Conservation (phyloP, 2,113 vertebrate species). For the Ceyx margarethae region DNA sequence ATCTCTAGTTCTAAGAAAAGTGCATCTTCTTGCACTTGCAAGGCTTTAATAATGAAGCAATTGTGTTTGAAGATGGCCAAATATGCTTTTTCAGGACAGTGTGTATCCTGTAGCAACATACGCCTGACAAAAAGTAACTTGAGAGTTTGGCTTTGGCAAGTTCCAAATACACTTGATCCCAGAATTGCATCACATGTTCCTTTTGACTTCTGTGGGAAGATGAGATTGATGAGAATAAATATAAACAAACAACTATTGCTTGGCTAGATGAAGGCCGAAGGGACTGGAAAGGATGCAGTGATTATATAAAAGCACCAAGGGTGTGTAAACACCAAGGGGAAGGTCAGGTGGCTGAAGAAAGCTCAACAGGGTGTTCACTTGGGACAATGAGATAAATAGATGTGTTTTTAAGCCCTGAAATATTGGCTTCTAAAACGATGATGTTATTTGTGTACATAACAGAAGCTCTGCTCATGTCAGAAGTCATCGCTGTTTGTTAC, state of each 20-base stretch:
- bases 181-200: neutral
- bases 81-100: neutral
- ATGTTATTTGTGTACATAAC: conserved; percentile 23
- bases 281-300: neutral
- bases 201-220: conserved; percentile 29
- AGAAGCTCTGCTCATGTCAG: neutral
- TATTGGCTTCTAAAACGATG: neutral
- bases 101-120: neutral
- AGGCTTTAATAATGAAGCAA: neutral
- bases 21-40: neutral
- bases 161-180: neutral
- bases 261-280: conserved; percentile 1
- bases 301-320: conserved; percentile 13
- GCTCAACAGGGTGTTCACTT: conserved; percentile 41
- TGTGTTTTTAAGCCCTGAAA: conserved; percentile 31
- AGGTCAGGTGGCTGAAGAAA: neutral
- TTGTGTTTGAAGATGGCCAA: neutral
- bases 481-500: neutral
- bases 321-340: conserved; percentile 48
- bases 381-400: conserved; percentile 8
- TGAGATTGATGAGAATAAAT: conserved; percentile 16
- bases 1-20: neutral
- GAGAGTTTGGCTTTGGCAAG: neutral
- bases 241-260: conserved; percentile 31
- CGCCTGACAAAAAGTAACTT: neutral